These are phyloP conservation scores for Lepidochrysops patricia DNA, from an alignment of 2,888 invertebrate genomes.

Conservation along the genomic window DNA sequence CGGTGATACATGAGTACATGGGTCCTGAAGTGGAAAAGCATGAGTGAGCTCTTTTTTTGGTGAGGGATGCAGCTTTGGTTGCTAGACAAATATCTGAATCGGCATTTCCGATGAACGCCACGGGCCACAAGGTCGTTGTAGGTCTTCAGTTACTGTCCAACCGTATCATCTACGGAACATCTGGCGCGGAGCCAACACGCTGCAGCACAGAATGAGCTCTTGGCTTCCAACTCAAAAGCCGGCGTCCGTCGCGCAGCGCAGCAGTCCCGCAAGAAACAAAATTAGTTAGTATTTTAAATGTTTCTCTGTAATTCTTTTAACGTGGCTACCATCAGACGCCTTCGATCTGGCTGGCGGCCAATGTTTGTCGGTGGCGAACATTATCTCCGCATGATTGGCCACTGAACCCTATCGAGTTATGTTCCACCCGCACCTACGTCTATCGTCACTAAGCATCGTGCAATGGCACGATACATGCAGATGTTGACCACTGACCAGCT, in stretches of 20 bases:
- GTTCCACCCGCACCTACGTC: not conserved
- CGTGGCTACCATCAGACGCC: not conserved
- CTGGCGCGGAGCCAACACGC: constrained; percentile 2
- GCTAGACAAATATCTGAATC: too few species aligned
- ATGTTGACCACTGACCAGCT: too few species aligned
- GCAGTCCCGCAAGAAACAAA: constrained; percentile 5
- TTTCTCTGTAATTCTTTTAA: not conserved
- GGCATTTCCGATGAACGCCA: too few species aligned
- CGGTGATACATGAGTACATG: too few species aligned
- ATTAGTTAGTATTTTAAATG: constrained; percentile 7
- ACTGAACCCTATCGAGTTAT: not conserved
- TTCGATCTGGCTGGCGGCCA: constrained; percentile 7
- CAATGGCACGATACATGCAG: too few species aligned
- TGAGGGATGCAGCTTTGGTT: too few species aligned
- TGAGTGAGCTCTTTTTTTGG: too few species aligned
- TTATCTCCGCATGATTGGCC: not conserved
- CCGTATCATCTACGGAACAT: not conserved
- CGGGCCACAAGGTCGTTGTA: not conserved
- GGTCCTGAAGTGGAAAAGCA: too few species aligned
- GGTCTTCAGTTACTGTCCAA: not conserved
- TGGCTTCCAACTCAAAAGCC: not conserved
- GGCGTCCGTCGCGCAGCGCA: not conserved
- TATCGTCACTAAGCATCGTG: too few species aligned
- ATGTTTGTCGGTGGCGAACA: not conserved
- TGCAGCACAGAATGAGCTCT: not conserved